Evolutionary conservation across 37 sponge, comb jelly and placozoan species (phyloP), one percentile per base, ranked within the genome.

Genomic region (Spongia lamella): DNA sequence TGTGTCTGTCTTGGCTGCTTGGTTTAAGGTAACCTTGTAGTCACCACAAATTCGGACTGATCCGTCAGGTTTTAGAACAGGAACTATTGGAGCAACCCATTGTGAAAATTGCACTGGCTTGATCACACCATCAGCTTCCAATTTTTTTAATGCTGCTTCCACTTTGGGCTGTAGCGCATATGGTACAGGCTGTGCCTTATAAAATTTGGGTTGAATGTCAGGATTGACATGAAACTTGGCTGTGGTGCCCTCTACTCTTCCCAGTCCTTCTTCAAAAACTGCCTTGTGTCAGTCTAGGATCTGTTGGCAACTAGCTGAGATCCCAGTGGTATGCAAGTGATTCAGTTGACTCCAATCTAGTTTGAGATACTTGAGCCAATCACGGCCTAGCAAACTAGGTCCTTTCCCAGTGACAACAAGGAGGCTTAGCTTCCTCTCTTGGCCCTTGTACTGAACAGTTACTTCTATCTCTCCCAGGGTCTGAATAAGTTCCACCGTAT

Each of bases 61-160:
- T 9, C 77, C 66, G 54, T 76, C 66, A 35, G 33, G 16, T 25
- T 76, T 76, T 33, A 76, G 33, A 9, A 63, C 39, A 5, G 77
- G 77, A 20, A 76, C 77, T 22, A 76, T 76, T 40, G 77, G 77
- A 27, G 77, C 77, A 47, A 66, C 77, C 66, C 66, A 76, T 5
- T 61, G 54, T 16, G 77, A 33, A 38, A 26, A 36, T 15, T 33
- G 53, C 16, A 76, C 78, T 17, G 49, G 20, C 36, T 69, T 32
- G 11, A 76, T 40, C 14, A 76, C 55, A 15, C 78, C 66, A 24
- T 36, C 65, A 11, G 19, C 50, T 25, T 31, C 78, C 64, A 76
- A 31, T 33, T 47, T 31, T 9, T 64, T 13, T 16, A 65, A 66
- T 20, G 38, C 78, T 3, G 9, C 43, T 26, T 76, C 78, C 13